Evolutionary conservation across 2,888 invertebrate species (phyloP).

Genomic region (Chorisops tibialis): DNA sequence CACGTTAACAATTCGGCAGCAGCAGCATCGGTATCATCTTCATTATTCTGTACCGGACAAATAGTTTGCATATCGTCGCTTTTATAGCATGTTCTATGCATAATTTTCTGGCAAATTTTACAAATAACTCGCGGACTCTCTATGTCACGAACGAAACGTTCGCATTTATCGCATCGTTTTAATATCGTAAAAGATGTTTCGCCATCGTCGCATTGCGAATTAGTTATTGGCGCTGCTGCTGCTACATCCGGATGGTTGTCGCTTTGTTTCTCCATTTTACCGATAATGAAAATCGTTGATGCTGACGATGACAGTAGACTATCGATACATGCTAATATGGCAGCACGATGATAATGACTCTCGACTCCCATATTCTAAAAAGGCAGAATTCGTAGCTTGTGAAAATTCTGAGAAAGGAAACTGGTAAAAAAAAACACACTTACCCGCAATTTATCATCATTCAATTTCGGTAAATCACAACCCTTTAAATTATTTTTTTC

Average conservation of each 20-base stretch:
- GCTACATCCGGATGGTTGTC: background rate
- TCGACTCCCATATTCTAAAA: constrained; percentile 68
- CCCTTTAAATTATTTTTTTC: constrained; percentile 69
- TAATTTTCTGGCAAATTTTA: constrained; percentile 67
- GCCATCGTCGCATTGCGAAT: constrained; percentile 56
- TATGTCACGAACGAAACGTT: constrained; percentile 66
- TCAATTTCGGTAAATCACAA: constrained; percentile 61
- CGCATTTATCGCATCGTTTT: constrained; percentile 70
- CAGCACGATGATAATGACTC: constrained; percentile 69
- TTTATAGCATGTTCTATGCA: constrained; percentile 67
- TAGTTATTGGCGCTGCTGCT: constrained; percentile 24
- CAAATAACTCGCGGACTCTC: constrained; percentile 70
- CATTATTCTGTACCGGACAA: background rate
- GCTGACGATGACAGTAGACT: constrained; percentile 53
- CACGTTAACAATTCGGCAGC: background rate
- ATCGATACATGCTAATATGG: constrained; percentile 65
- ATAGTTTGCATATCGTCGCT: constrained; percentile 49
- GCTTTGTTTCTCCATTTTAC: background rate
- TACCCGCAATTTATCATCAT: constrained; percentile 66
- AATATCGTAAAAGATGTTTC: constrained; percentile 66
- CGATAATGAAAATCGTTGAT: background rate
- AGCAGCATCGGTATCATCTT: background rate
- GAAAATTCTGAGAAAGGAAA: too few species aligned
- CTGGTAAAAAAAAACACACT: constrained; percentile 34
- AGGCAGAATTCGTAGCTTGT: background rate